Evolutionary conservation across 2,888 invertebrate genomes (phyloP), one percentile per base, ranked within the genome.

Genomic region (Drosophila maculinotata): DNA sequence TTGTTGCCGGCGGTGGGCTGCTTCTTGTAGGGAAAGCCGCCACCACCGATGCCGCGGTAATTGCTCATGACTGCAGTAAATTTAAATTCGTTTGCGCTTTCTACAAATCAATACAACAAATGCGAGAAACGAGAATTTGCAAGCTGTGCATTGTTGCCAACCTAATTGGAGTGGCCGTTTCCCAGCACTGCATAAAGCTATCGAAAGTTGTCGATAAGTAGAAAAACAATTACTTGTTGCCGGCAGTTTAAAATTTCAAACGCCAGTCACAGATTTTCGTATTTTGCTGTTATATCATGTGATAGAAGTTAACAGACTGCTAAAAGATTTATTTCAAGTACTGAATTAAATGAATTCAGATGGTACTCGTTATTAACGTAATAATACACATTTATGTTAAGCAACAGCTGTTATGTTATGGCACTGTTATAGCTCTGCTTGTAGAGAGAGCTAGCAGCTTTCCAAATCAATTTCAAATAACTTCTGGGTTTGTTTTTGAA

Each of bases 1-100:
- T 82, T 84, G 35, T 60, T 62, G 39, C 87, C 85, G 7, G 70
- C 58, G 56, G 57, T 60, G 2, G 78, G 58, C 26, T 79, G 69
- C 53, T 87, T 90, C 20, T 90, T 91, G 60, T 91, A 91, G 0
- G 92, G 91, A 59, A 81, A 91, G 3, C 91, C 92, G 26, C 92
- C 92, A 23, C 91, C 91, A 31, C 91, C 92, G 30, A 91, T 91
- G 33, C 91, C 91, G 28, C 91, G 90, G 68, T 91, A 91, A 63
- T 89, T 90, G 81, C 88, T 91, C 91, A 89, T 91, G 6, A 42
- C 64, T 59, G 25, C 35, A 28, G 8, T 59, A 12, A 30, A 38
- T 48, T 14, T 35, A 5, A 12, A 25, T 17, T 25, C 1, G 14
- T 31, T 6, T 12, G 12, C n/a, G 14, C 10, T 56, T 41, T 33